Percentiles rank a stretch among this genome's conserved stretches.
Evolutionary conservation across 2,797 vertebrate genomes (phyloP).

Genomic region (Oryzias sinensis): DNA sequence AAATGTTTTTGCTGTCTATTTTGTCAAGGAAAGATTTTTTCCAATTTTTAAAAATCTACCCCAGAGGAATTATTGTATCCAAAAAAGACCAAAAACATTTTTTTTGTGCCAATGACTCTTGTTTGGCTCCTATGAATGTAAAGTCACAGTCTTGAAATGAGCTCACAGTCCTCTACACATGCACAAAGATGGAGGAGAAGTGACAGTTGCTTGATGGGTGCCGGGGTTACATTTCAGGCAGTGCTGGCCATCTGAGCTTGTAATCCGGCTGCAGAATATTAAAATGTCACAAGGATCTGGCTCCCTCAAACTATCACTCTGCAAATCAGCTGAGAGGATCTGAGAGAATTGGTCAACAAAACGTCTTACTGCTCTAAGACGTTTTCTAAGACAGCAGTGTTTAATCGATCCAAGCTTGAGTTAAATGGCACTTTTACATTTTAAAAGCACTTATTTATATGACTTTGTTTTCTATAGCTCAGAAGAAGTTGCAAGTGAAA

Average conservation of each 20-base stretch:
- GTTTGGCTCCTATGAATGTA: too few species aligned
- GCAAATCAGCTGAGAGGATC: slow-evolving; percentile 28
- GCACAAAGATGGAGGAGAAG: slow-evolving; percentile 41
- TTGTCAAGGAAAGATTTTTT: too few species aligned
- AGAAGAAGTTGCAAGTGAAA: too few species aligned
- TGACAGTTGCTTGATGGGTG: slow-evolving; percentile 68
- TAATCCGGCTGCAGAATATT: slow-evolving; percentile 58
- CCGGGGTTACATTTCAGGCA: slow-evolving; percentile 46
- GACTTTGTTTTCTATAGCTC: too few species aligned
- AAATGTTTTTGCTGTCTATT: too few species aligned
- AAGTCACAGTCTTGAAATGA: too few species aligned
- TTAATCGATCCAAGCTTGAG: slow-evolving; percentile 28
- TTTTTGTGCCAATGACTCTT: too few species aligned
- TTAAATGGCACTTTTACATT: too few species aligned
- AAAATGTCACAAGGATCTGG: slow-evolving; percentile 53
- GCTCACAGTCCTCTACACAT: slow-evolving; percentile 6
- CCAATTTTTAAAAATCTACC: too few species aligned
- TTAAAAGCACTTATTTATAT: too few species aligned
- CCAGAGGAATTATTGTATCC: too few species aligned
- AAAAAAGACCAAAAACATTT: too few species aligned
- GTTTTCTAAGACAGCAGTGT: slow-evolving; percentile 12
- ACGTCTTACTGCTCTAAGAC: neutral
- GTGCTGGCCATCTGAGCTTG: slow-evolving; percentile 35
- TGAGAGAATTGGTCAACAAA: neutral
- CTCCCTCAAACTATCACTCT: slow-evolving; percentile 39